Evolutionary conservation across 2,888 invertebrate species (phyloP).

Genomic region (Pristionchus maxplancki): DNA sequence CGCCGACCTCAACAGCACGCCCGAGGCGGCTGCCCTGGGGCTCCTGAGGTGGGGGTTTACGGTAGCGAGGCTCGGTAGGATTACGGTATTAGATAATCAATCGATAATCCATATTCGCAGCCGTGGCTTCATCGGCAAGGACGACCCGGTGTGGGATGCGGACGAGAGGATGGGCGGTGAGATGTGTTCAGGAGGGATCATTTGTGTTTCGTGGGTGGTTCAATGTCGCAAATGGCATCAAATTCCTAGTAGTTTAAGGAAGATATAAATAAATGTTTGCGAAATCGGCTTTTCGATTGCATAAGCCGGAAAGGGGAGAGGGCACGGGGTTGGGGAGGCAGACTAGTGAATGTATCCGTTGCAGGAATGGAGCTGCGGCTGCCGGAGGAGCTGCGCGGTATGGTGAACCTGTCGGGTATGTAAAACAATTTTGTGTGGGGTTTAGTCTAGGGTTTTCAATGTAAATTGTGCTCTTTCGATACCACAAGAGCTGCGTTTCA

Average conservation of each 20-base stretch:
- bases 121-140: background rate
- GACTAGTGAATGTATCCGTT: background rate
- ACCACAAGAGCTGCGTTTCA: too few species aligned
- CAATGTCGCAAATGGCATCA: too few species aligned
- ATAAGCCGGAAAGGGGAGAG: too few species aligned
- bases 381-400: background rate
- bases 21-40: background rate
- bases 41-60: background rate
- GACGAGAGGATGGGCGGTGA: slow-evolving; percentile 9
- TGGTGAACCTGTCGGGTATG: background rate
- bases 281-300: too few species aligned
- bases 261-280: too few species aligned
- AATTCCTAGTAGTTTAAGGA: too few species aligned
- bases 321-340: too few species aligned
- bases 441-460: too few species aligned
- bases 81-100: background rate
- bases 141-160: slow-evolving; percentile 23
- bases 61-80: too few species aligned
- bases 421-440: too few species aligned
- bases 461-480: too few species aligned
- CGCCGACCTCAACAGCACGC: slow-evolving; percentile 24
- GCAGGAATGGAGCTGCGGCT: slow-evolving; percentile 17
- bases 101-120: background rate
- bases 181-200: background rate
- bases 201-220: too few species aligned